Conservation (phyloP, 1,140 invertebrate species). For the Atta colombica region DNA sequence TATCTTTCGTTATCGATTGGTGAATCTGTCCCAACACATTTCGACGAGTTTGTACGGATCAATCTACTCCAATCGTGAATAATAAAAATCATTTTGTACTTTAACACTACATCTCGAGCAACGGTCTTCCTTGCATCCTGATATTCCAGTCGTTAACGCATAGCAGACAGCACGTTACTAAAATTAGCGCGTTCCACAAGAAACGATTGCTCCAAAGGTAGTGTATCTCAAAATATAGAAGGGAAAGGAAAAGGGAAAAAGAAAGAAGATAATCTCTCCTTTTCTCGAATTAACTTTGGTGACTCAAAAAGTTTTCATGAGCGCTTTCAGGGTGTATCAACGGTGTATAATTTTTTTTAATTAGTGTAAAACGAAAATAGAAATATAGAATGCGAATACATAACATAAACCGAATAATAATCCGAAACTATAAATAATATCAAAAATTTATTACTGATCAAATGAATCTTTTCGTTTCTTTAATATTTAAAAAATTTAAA, state of each 20-base stretch:
- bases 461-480: background rate
- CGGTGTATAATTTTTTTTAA: slow-evolving; percentile 16
- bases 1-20: background rate
- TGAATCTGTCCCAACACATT: background rate
- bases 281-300: slow-evolving; percentile 60
- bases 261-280: background rate
- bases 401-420: slow-evolving; percentile 1
- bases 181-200: slow-evolving; percentile 44
- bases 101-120: background rate
- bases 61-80: background rate
- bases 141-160: slow-evolving; percentile 47
- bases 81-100: slow-evolving; percentile 25
- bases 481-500: background rate
- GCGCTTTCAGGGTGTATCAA: slow-evolving; percentile 15
- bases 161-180: slow-evolving; percentile 39
- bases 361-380: background rate
- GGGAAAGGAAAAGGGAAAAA: background rate
- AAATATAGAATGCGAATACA: background rate
- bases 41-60: background rate
- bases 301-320: slow-evolving; percentile 25
- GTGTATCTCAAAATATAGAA: slow-evolving; percentile 48
- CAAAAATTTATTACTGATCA: background rate
- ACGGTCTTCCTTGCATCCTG: slow-evolving; percentile 8
- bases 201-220: slow-evolving; percentile 49
- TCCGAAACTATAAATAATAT: background rate